Evolutionary conservation across 2,113 vertebrate genomes (phyloP).

Genomic region (Agapornis roseicollis): DNA sequence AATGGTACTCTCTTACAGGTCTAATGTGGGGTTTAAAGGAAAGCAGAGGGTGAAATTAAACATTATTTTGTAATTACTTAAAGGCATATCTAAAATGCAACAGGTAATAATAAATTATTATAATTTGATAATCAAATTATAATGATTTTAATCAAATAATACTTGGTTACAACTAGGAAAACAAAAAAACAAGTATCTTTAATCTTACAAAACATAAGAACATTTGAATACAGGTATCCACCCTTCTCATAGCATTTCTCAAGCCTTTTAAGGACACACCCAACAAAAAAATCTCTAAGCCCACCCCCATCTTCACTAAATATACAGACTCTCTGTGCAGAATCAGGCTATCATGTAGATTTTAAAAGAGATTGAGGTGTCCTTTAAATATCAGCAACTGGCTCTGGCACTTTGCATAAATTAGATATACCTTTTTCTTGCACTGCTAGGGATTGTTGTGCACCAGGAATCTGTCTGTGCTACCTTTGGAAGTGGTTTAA

Average conservation of each 20-base stretch:
- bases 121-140: background rate
- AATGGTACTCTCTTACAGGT: background rate
- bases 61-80: background rate
- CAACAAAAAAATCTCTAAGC: background rate
- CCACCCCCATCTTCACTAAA: background rate
- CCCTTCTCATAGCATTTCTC: background rate
- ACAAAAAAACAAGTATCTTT: background rate
- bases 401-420: background rate
- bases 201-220: background rate
- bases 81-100: background rate
- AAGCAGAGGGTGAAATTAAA: background rate
- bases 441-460: constrained; percentile 85
- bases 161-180: background rate
- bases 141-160: background rate
- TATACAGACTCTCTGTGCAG: background rate
- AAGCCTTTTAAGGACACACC: background rate
- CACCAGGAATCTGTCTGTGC: constrained; percentile 98
- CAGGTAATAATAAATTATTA: background rate
- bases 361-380: background rate
- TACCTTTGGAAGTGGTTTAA: constrained; percentile 93
- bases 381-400: background rate
- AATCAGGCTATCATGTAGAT: background rate
- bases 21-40: background rate
- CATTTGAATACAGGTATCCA: background rate
- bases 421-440: background rate